Evolutionary conservation across 2,888 invertebrate species (phyloP).

Genomic region (Ramazzottius varieornatus): DNA sequence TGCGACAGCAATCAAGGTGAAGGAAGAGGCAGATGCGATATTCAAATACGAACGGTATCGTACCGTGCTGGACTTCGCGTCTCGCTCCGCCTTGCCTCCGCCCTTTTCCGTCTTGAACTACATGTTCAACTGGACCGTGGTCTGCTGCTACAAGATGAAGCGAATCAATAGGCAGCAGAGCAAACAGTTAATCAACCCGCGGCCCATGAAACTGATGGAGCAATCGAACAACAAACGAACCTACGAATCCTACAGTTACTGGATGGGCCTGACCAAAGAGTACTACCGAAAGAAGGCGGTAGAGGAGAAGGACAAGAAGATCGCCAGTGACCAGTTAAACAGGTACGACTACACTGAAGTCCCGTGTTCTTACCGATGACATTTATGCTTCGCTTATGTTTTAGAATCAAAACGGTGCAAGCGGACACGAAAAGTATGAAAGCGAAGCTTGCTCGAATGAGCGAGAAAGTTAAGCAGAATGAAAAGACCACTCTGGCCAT

Average conservation of each 20-base stretch:
- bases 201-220: neutral
- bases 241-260: neutral
- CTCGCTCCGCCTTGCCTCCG: neutral
- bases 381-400: no score
- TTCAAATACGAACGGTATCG: neutral
- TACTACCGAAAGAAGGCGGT: neutral
- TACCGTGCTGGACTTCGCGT: constrained; percentile 1
- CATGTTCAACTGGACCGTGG: neutral
- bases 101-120: neutral
- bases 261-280: constrained; percentile 2
- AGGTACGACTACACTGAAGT: no score
- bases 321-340: neutral
- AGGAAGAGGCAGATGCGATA: neutral
- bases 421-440: neutral
- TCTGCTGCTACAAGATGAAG: neutral
- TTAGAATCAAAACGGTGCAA: neutral
- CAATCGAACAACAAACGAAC: neutral
- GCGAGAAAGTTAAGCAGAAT: neutral
- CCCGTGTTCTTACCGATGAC: no score
- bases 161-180: neutral
- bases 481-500: neutral
- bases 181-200: neutral
- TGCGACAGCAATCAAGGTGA: neutral
- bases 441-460: neutral
- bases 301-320: neutral